Evolutionary conservation across 2,888 invertebrate genomes (phyloP).

Genomic region (Adelognathus sp.): DNA sequence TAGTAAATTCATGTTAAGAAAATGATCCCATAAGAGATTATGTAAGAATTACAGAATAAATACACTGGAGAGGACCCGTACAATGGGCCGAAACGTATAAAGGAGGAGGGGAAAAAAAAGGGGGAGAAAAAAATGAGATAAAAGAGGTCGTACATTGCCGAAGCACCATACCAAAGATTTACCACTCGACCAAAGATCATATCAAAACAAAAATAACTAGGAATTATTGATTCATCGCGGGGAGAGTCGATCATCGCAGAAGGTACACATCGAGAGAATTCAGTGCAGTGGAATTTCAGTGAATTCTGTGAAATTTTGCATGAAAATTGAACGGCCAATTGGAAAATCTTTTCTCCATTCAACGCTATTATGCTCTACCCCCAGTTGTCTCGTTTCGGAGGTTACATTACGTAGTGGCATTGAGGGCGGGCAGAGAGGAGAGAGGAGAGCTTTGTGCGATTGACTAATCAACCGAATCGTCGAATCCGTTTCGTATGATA

Average conservation of each 20-base stretch:
- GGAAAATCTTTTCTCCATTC: constrained; percentile 30
- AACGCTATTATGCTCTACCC: neutral
- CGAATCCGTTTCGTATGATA: constrained; percentile 53
- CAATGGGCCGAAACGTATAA: too few relatives aligned
- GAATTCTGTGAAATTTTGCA: constrained; percentile 31
- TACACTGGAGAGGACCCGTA: too few relatives aligned
- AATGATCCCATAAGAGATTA: too few relatives aligned
- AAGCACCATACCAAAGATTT: too few relatives aligned
- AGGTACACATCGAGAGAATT: neutral
- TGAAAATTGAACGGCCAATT: constrained; percentile 37
- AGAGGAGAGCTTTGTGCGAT: constrained; percentile 31
- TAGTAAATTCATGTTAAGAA: too few relatives aligned
- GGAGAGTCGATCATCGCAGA: neutral
- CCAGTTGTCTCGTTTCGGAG: constrained; percentile 14
- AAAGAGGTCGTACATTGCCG: too few relatives aligned
- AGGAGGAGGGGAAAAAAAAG: constrained; percentile 45
- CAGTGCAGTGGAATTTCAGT: too few relatives aligned
- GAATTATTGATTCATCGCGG: neutral
- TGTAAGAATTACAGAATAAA: too few relatives aligned
- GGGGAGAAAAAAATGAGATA: constrained; percentile 54
- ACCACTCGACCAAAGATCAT: too few relatives aligned
- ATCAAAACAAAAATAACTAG: neutral
- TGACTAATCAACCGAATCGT: constrained; percentile 57
- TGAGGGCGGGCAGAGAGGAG: neutral
- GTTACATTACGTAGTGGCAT: constrained; percentile 14